Evolutionary conservation across 2,888 invertebrate genomes (phyloP), one percentile per base, ranked within the genome.

Genomic region (Encarsia formosa): DNA sequence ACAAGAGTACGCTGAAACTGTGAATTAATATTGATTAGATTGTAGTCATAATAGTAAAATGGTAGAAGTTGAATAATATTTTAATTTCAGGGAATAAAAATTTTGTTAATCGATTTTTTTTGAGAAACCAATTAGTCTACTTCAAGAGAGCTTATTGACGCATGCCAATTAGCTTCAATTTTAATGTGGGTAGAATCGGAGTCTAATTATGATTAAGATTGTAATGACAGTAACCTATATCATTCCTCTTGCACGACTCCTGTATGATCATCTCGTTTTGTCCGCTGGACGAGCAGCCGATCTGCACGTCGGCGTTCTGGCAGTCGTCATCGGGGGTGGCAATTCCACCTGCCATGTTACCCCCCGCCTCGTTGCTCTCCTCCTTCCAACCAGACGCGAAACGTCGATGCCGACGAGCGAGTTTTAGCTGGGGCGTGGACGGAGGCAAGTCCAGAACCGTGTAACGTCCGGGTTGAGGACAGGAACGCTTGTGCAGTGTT

Each of bases 401-500:
- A 0, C 57, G 38, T n/a, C 40, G 43, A 3, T 20, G 59, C 22
- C 46, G 58, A 5, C 49, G 44, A 24, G 39, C 31, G 15, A 50
- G 11, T 15, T 56, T 58, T 15, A 56, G 24, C 39, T 54, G 53
- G 2, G 57, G 51, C 42, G 55, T 35, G 3, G 52, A 42, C 72
- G 35, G 74, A 64, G n/a, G 8, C 13, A 77, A 76, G 62, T 75
- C 77, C 26, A 79, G 66, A 2, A 85, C 78, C 1, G 79, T 78
- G 70, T 86, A 88, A 4, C 85, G 76, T 0, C 88, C 87, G 34
- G 83, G 71, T 61, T 85, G 81, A 0, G 87, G 87, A 65, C 87
- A 88, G 40, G 81, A 82, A 62, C 79, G 80, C 35, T 83, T 79
- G 56, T 79, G 78, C 41, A 84, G 74, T 1, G 78, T 76, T 0